These are phyloP conservation scores for Meloidogyne hapla DNA, from an alignment of 1,140 invertebrate species.

Conservation along the genomic window DNA sequence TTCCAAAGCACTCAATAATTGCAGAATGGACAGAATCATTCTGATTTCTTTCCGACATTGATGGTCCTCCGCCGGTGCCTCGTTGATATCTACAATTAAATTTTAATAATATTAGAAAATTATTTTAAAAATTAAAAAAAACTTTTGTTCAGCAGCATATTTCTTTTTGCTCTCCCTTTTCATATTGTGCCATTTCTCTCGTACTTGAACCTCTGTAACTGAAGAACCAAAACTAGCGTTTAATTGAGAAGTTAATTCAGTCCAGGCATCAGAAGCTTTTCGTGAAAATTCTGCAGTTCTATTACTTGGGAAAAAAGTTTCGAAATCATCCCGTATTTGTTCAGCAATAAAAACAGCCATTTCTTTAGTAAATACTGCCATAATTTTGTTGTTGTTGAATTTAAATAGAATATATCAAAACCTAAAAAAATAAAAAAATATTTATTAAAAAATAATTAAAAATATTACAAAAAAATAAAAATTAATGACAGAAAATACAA, in stretches of 20 bases:
- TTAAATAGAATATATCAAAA: not conserved
- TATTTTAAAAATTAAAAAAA: not conserved
- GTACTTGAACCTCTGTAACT: not conserved
- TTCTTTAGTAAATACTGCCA: constrained; percentile 4
- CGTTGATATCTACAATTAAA: too few relatives aligned
- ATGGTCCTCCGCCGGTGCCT: not conserved
- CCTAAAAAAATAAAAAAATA: too few relatives aligned
- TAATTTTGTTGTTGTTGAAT: not conserved
- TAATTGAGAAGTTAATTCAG: not conserved
- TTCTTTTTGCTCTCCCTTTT: not conserved
- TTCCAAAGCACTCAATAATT: not conserved
- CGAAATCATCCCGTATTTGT: not conserved
- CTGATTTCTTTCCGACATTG: not conserved
- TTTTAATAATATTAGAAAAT: too few relatives aligned
- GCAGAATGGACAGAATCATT: not conserved
- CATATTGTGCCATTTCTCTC: constrained; percentile 18
- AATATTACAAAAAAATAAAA: not conserved
- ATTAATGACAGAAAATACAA: too few relatives aligned
- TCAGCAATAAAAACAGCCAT: not conserved
- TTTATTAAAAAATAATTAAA: too few relatives aligned
- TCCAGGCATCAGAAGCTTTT: not conserved
- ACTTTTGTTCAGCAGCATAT: not conserved
- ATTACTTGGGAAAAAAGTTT: not conserved
- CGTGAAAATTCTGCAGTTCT: not conserved
- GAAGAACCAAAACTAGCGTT: not conserved